Base-by-base conservation (phyloP, 2,113 vertebrate genomes). In the Ptilonorhynchus violaceus region DNA sequence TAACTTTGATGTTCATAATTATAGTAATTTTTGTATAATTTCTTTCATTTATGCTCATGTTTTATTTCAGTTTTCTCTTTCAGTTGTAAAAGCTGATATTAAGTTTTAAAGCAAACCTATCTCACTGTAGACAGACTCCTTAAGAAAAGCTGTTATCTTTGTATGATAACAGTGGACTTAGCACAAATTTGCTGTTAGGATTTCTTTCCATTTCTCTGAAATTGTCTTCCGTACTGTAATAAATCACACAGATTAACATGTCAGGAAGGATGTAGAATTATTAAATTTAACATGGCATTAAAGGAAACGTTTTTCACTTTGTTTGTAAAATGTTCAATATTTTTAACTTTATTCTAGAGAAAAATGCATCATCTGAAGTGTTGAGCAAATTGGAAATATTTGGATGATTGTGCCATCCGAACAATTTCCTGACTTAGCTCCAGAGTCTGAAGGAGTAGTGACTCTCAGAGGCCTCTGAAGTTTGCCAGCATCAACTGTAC, bases 1-100 rank as follows among this genome's bases (percentile, higher is more conserved):
- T 81, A 97, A 93, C 95, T 96, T 94, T 96, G 92, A 96, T 95
- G 93, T 87, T 96, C 74, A 49, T 97, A 97, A 97, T 97, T 97
- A 97, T 92, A 97, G 92, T 94, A 91, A 96, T 96, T 93, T 96
- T 96, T 96, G 82, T 77, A 93, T 92, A 80, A 97, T 96, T 96
- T 96, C 67, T 95, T 94, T 93, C 93, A 79, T 78, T 97, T 94
- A 77, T 89, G 60, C 74, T 94, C 82, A 72, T 77, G 74, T 94
- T 97, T 97, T 96, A 84, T 97, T 97, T 95, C 96, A 76, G n/a
- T 89, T 94, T 88, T 96, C 63, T 88, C 81, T 78, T 96, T 96
- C 94, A 92, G 62, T 79, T 75, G 85, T 94, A 94, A 94, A 92
- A 96, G 87, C 82, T 93, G 94, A 85, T 95, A 92, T 88, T 96